phyloP scores from a whole-genome alignment of 2,888 invertebrate species.

The Lucinisca nassula region DNA sequence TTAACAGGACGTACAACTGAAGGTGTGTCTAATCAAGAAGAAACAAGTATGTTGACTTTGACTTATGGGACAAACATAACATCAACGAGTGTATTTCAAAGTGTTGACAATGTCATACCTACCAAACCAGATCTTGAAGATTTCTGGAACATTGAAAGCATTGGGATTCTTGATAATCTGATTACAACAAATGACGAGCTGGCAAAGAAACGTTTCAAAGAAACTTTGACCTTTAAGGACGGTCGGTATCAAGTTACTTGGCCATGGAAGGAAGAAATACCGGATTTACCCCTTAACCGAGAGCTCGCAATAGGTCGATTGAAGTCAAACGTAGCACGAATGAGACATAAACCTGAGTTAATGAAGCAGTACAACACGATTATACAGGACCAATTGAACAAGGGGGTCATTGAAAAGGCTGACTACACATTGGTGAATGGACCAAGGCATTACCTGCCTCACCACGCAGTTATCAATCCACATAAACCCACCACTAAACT shows the following conservation, averaged over 20 bases:
- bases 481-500: not conserved
- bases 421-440: not conserved
- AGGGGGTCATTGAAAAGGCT: not conserved
- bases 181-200: slow-evolving; percentile 15
- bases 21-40: not conserved
- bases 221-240: slow-evolving; percentile 11
- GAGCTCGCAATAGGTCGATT: slow-evolving; percentile 18
- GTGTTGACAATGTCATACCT: not conserved
- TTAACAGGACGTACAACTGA: not conserved
- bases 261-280: slow-evolving; percentile 31
- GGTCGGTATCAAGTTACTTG: slow-evolving; percentile 22
- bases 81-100: not conserved
- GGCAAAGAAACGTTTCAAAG: slow-evolving; percentile 25
- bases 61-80: not conserved
- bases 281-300: slow-evolving; percentile 25
- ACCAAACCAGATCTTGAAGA: slow-evolving; percentile 26
- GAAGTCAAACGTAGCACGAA: slow-evolving; percentile 1
- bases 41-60: too few relatives aligned
- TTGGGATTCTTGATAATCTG: slow-evolving; percentile 10
- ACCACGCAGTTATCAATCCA: too few relatives aligned
- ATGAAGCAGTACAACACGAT: not conserved
- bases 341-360: slow-evolving; percentile 11
- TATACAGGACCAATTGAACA: not conserved
- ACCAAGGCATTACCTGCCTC: not conserved
- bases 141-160: slow-evolving; percentile 32